These are phyloP conservation scores for Phalacrocorax pelagicus DNA, from an alignment of 2,113 vertebrate species.

Conservation along the genomic window DNA sequence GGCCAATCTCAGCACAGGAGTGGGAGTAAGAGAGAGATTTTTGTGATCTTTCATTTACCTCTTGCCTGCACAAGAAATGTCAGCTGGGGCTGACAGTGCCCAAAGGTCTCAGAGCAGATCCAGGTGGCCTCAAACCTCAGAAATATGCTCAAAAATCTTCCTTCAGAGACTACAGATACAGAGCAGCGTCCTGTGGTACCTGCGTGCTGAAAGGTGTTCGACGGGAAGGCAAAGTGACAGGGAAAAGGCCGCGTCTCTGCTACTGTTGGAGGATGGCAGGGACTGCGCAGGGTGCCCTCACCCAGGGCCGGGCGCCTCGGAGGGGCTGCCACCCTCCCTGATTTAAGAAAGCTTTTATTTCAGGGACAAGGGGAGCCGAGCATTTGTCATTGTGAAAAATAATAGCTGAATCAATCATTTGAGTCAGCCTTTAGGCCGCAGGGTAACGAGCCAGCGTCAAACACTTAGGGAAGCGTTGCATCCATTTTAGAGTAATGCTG, in stretches of 20 bases:
- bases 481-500: background rate
- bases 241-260: background rate
- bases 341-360: background rate
- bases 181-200: background rate
- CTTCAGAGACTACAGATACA: background rate
- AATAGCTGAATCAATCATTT: background rate
- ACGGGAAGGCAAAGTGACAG: background rate
- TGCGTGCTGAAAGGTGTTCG: too few relatives aligned
- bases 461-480: background rate
- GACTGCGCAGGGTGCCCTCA: rapidly evolving
- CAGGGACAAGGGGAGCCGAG: background rate
- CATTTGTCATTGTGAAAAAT: background rate
- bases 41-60: background rate
- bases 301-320: too few relatives aligned
- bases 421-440: background rate
- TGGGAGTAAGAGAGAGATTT: background rate
- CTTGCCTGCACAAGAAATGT: background rate
- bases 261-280: background rate
- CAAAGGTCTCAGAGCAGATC: background rate
- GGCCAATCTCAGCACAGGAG: background rate
- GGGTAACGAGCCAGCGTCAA: background rate
- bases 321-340: background rate
- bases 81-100: background rate
- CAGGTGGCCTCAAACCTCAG: background rate
- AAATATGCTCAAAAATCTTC: background rate